A percentile compares a stretch with the other conserved stretches of the same genome.
These are phyloP conservation scores for Eretmocerus hayati DNA, from an alignment of 2,888 invertebrate genomes.

Conservation along the genomic window DNA sequence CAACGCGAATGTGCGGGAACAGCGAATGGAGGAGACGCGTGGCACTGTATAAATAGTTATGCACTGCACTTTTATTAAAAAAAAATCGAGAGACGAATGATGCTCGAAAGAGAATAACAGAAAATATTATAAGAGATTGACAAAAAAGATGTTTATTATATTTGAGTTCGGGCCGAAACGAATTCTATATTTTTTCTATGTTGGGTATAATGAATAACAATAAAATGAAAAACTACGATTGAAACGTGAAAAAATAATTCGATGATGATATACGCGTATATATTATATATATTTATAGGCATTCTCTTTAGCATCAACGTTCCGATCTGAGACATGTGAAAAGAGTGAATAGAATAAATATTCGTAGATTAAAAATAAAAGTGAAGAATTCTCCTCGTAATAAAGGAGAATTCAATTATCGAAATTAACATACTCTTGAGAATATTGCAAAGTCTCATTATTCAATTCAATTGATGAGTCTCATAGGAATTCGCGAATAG, in stretches of 20 bases:
- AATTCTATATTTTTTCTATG: conserved; percentile 48
- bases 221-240: conserved; percentile 15
- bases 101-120: conserved; percentile 25
- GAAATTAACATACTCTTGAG: conserved; percentile 26
- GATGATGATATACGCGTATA: conserved; percentile 32
- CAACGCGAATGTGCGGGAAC: background rate
- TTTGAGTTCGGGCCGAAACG: conserved; percentile 45
- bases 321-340: conserved; percentile 29
- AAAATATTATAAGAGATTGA: conserved; percentile 22
- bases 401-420: conserved; percentile 16
- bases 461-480: conserved; percentile 38
- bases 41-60: conserved; percentile 17
- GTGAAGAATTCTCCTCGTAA: conserved; percentile 22
- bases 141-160: conserved; percentile 37
- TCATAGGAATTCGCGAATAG: conserved; percentile 26
- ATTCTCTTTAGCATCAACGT: conserved; percentile 42
- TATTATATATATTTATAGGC: conserved; percentile 41
- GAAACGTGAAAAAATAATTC: conserved; percentile 22
- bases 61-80: conserved; percentile 22
- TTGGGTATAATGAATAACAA: conserved; percentile 37
- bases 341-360: conserved; percentile 22
- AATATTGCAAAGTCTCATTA: conserved; percentile 35
- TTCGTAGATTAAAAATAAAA: conserved; percentile 24
- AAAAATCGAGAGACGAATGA: conserved; percentile 27
- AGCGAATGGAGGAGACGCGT: conserved; percentile 6